A percentile compares a stretch with the other conserved stretches of the same genome.
phyloP scores from a whole-genome alignment of 1,140 invertebrate species.

The Dendroctonus valens region DNA sequence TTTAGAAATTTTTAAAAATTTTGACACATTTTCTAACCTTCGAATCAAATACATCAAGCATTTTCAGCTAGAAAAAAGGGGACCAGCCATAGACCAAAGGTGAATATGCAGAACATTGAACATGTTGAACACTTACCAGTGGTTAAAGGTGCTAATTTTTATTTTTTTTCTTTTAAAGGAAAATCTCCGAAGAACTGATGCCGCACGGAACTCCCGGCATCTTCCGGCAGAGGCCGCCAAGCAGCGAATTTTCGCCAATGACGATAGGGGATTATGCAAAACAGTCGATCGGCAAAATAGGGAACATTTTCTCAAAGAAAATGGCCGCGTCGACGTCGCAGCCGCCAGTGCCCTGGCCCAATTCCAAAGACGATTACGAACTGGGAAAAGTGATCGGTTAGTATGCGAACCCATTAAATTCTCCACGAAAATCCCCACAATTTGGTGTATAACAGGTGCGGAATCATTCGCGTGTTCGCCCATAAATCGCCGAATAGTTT shows the following conservation, averaged over 20 bases:
- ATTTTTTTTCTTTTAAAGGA: slow-evolving; percentile 49
- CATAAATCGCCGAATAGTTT: slow-evolving; percentile 10
- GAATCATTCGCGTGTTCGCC: slow-evolving; percentile 3
- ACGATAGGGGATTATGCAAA: slow-evolving; percentile 51
- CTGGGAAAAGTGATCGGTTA: slow-evolving; percentile 88
- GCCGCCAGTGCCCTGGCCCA: slow-evolving; percentile 76
- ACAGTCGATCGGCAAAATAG: slow-evolving; percentile 56
- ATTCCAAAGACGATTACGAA: slow-evolving; percentile 91
- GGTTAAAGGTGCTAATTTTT: background rate
- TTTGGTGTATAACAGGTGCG: slow-evolving; percentile 27
- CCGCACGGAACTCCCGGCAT: slow-evolving; percentile 62
- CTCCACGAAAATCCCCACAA: slow-evolving; percentile 22
- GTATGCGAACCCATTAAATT: slow-evolving; percentile 37
- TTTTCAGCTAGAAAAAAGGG: too few species aligned
- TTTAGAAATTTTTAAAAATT: too few species aligned
- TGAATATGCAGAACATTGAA: too few species aligned
- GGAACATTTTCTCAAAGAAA: slow-evolving; percentile 65
- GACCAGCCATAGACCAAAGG: too few species aligned
- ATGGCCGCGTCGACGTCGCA: slow-evolving; percentile 66
- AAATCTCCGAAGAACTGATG: slow-evolving; percentile 62
- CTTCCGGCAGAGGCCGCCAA: slow-evolving; percentile 63
- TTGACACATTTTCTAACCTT: too few species aligned
- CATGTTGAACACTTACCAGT: too few species aligned
- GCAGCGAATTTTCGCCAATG: slow-evolving; percentile 40
- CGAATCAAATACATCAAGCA: too few species aligned